These are phyloP conservation scores for Trissonchulus sp. DNA, from an alignment of 2,888 invertebrate species.

Conservation along the genomic window DNA sequence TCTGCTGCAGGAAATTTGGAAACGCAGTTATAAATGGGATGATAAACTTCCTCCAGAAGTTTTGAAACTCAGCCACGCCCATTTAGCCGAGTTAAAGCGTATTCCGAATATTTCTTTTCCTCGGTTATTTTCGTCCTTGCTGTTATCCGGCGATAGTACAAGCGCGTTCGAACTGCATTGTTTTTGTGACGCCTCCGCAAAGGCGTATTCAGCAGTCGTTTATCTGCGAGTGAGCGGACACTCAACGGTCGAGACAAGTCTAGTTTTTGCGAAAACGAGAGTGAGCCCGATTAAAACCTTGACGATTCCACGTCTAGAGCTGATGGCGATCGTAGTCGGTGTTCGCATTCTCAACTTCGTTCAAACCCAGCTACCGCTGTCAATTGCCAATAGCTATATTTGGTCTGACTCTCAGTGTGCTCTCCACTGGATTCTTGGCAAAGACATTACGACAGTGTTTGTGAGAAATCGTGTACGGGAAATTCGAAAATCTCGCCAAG, in stretches of 20 bases:
- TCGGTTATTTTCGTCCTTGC: too few relatives aligned
- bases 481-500: conserved; percentile 34
- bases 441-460: conserved; percentile 32
- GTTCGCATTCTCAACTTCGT: conserved; percentile 26
- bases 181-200: conserved; percentile 42
- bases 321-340: conserved; percentile 20
- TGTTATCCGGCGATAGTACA: too few relatives aligned
- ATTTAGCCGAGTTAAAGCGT: neutral
- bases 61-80: neutral
- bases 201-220: conserved; percentile 32
- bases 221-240: neutral
- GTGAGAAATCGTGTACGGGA: conserved; percentile 40
- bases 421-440: conserved; percentile 28
- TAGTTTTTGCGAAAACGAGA: conserved; percentile 24
- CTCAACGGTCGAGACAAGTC: neutral
- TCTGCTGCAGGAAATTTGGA: conserved; percentile 42
- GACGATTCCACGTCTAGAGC: conserved; percentile 28
- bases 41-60: conserved; percentile 32
- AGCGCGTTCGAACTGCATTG: conserved; percentile 23
- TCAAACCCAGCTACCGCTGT: conserved; percentile 13
- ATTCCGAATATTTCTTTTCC: neutral
- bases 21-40: conserved; percentile 39
- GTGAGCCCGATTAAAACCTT: conserved; percentile 19
- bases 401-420: conserved; percentile 29
- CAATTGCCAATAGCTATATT: neutral